A percentile compares a stretch with the other conserved stretches of the same genome.
phyloP scores from a whole-genome alignment of 2,797 vertebrate genomes.

The Cynopterus sphinx region DNA sequence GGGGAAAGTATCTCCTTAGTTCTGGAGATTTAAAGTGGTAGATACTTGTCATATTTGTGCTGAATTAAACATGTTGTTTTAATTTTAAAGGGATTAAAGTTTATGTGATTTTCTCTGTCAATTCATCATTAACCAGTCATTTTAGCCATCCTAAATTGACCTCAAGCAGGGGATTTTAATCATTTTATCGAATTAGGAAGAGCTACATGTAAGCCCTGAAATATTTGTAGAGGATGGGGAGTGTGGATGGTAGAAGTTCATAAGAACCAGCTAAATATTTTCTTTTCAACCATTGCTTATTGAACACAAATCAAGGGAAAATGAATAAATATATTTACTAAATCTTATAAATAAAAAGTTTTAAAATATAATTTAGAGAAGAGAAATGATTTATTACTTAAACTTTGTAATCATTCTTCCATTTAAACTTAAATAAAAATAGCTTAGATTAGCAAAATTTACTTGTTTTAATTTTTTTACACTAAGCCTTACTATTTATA shows the following conservation, averaged over 20 bases:
- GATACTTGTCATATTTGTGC: not conserved
- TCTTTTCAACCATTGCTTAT: slow-evolving; percentile 36
- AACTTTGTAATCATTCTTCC: slow-evolving; percentile 71
- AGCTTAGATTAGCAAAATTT: slow-evolving; percentile 73
- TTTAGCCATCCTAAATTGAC: not conserved
- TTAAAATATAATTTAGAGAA: slow-evolving; percentile 26
- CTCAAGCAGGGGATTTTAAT: not conserved
- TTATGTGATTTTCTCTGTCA: not conserved
- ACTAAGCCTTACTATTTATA: not conserved
- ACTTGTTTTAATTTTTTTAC: slow-evolving; percentile 70
- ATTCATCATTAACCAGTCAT: not conserved
- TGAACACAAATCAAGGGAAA: slow-evolving; percentile 13
- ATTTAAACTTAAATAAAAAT: slow-evolving; percentile 79
- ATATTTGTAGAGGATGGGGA: not conserved
- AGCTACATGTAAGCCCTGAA: not conserved
- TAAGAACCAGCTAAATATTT: slow-evolving; percentile 11
- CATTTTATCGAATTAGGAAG: slow-evolving; percentile 16
- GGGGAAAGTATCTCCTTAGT: not conserved
- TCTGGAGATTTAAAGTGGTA: slow-evolving; percentile 7
- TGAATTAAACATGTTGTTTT: not conserved
- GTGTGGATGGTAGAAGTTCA: not conserved
- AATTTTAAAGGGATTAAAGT: slow-evolving; percentile 40
- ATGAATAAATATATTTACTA: slow-evolving; percentile 12
- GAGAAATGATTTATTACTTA: slow-evolving; percentile 63
- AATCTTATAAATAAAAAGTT: slow-evolving; percentile 26